Conservation (phyloP, 1,140 invertebrate genomes). For the Drosophila mojavensis region DNA sequence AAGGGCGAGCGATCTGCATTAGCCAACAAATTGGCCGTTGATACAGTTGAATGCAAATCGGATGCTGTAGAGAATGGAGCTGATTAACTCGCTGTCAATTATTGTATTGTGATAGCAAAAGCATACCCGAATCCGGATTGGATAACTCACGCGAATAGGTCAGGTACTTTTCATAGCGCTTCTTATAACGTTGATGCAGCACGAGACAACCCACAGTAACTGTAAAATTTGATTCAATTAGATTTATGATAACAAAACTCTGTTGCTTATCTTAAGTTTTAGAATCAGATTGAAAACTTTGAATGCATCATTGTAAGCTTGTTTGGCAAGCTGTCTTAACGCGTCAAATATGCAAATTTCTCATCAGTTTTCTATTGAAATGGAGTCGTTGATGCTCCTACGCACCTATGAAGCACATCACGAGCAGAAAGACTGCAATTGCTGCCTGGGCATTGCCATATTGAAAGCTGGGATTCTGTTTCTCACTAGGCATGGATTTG, state of each 20-base stretch:
- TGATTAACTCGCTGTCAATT: conserved; percentile 2
- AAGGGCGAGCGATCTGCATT: conserved; percentile 52
- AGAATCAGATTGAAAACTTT: conserved; percentile 82
- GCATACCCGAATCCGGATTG: conserved; percentile 79
- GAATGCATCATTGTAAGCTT: conserved; percentile 82
- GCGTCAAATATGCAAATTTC: conserved; percentile 45
- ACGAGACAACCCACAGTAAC: conserved; percentile 90
- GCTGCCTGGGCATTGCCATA: conserved; percentile 90
- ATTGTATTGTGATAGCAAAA: not conserved
- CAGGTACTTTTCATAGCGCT: conserved; percentile 85
- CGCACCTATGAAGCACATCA: conserved; percentile 89
- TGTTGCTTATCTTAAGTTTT: not conserved
- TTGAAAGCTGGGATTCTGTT: conserved; percentile 91
- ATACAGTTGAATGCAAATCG: conserved; percentile 75
- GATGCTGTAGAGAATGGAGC: conserved; percentile 34
- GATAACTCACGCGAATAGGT: conserved; percentile 81
- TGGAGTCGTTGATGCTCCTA: not conserved
- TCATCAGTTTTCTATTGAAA: conserved; percentile 31
- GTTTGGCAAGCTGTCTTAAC: conserved; percentile 49
- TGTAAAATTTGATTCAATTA: conserved; percentile 67
- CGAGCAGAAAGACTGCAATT: conserved; percentile 87
- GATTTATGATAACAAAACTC: not conserved
- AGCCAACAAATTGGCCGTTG: conserved; percentile 75
- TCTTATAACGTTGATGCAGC: conserved; percentile 89
- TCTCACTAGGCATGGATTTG: conserved; percentile 85